Evolutionary conservation across 2,888 invertebrate species (phyloP).

Genomic region (Drosophila kokeensis): DNA sequence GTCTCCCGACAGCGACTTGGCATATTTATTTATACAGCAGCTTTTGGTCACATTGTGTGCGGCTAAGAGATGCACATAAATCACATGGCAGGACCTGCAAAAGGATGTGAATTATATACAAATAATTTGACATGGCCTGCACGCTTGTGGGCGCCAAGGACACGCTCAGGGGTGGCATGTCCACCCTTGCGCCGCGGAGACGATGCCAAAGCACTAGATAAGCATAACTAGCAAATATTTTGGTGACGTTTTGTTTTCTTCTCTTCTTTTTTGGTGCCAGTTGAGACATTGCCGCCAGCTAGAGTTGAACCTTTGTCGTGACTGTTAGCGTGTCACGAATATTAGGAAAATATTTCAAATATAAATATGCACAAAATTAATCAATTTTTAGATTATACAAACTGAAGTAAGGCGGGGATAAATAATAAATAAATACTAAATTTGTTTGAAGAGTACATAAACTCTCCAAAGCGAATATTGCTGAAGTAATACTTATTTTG

Average conservation of each 20-base stretch:
- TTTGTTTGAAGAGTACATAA: neutral
- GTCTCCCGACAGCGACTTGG: conserved; percentile 35
- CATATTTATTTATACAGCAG: conserved; percentile 68
- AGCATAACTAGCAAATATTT: conserved; percentile 54
- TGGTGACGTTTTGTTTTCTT: conserved; percentile 26
- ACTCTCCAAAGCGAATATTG: neutral
- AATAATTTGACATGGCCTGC: conserved; percentile 77
- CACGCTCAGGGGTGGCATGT: conserved; percentile 23
- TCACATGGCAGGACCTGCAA: conserved; percentile 65
- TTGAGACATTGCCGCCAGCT: neutral
- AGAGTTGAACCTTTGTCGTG: conserved; percentile 8
- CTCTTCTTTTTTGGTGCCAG: conserved; percentile 1
- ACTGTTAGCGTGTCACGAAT: conserved; percentile 5
- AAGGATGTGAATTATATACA: conserved; percentile 81
- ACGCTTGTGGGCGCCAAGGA: conserved; percentile 41
- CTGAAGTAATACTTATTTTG: neutral
- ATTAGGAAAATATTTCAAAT: neutral
- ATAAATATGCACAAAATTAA: too few species aligned
- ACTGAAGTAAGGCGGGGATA: neutral
- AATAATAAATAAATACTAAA: neutral
- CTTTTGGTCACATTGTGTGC: conserved; percentile 46
- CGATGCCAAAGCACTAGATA: conserved; percentile 69
- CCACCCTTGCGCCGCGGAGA: conserved; percentile 29
- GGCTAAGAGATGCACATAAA: conserved; percentile 67
- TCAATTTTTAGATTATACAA: neutral